Percentiles rank a stretch among this genome's conserved stretches.
Evolutionary conservation across 2,113 vertebrate genomes (phyloP).

Genomic region (Eurystomus gularis): DNA sequence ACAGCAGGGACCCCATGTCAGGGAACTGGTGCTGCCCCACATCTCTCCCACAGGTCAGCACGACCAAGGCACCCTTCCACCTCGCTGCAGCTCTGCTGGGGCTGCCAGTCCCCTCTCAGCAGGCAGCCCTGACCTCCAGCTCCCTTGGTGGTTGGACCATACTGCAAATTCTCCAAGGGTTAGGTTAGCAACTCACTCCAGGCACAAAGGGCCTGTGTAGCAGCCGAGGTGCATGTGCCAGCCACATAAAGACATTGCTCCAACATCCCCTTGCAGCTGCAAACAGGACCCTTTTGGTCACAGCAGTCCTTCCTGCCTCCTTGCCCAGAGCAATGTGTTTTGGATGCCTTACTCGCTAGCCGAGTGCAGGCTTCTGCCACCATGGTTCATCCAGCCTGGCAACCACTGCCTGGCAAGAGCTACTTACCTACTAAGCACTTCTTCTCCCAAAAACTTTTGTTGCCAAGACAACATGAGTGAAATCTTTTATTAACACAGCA

Average conservation of each 20-base stretch:
- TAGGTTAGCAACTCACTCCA: fast-evolving
- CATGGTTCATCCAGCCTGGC: background rate
- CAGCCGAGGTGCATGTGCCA: background rate
- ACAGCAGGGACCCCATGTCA: fast-evolving
- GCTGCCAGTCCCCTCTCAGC: background rate
- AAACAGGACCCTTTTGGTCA: background rate
- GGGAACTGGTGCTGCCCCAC: background rate
- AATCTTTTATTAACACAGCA: background rate
- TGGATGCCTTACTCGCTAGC: fast-evolving
- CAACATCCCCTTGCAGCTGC: background rate
- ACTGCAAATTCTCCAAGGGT: background rate
- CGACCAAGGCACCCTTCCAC: background rate
- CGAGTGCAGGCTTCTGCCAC: background rate
- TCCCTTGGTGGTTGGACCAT: fast-evolving
- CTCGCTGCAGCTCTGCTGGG: background rate
- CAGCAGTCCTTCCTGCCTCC: background rate
- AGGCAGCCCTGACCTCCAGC: background rate
- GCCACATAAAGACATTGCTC: background rate
- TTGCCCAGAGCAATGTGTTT: fast-evolving
- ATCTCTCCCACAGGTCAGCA: background rate
- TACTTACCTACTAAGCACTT: background rate
- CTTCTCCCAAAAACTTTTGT: slow-evolving; percentile 12
- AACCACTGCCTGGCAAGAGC: background rate
- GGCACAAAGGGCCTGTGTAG: fast-evolving
- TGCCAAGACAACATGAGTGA: background rate